These are phyloP conservation scores for Telmatochromis sp. DNA, from an alignment of 2,113 vertebrate genomes.

Conservation along the genomic window DNA sequence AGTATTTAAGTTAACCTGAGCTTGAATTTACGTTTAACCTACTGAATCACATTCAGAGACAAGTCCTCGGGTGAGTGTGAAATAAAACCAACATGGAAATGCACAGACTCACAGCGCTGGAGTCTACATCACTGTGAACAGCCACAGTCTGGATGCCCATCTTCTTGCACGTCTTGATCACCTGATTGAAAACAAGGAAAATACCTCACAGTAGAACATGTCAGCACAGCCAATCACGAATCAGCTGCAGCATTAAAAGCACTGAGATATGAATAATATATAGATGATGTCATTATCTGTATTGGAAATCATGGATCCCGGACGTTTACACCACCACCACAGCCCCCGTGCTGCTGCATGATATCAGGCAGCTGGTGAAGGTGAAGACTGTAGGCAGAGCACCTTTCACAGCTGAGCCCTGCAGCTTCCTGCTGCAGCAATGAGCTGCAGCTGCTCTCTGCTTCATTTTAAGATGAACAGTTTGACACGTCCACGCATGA, in stretches of 20 bases:
- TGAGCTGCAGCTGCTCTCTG: neutral
- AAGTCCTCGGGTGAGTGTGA: neutral
- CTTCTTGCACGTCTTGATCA: conserved; percentile 91
- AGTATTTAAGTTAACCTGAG: neutral
- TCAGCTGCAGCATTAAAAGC: neutral
- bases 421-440: neutral
- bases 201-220: accelerated
- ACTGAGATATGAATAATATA: neutral
- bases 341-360: neutral
- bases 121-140: conserved; percentile 85
- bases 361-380: neutral
- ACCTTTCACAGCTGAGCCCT: neutral
- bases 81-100: neutral
- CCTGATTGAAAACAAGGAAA: conserved; percentile 60
- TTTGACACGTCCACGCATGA: neutral
- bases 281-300: neutral
- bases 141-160: conserved; percentile 94
- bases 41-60: neutral
- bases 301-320: neutral
- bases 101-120: conserved; percentile 72
- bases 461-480: neutral
- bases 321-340: neutral
- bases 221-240: neutral
- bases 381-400: neutral
- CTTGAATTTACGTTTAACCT: neutral